phyloP scores from a whole-genome alignment of 1,140 invertebrate species.

The Diabrotica virgifera region DNA sequence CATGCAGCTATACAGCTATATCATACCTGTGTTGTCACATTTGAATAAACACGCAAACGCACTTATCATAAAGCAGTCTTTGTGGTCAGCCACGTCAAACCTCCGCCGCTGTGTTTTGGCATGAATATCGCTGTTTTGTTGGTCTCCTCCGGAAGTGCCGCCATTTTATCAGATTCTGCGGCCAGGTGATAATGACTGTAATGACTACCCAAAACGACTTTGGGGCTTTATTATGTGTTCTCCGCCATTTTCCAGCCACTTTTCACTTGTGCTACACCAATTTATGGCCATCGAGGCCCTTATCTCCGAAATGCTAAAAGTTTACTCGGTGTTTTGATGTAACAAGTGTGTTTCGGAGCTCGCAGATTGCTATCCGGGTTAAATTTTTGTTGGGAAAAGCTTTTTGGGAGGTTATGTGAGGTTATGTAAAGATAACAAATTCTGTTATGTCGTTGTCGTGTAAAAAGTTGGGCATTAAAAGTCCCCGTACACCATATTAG shows the following conservation, averaged over 20 bases:
- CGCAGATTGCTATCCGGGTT: not conserved
- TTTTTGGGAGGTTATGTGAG: not conserved
- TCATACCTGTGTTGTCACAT: too few species aligned
- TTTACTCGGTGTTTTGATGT: constrained; percentile 7
- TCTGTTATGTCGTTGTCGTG: not conserved
- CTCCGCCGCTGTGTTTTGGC: not conserved
- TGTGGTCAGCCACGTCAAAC: too few species aligned
- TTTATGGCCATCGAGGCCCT: not conserved
- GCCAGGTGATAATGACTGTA: constrained; percentile 25
- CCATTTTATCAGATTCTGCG: constrained; percentile 21
- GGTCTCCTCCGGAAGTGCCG: not conserved
- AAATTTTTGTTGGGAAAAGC: constrained; percentile 2
- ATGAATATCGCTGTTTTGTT: constrained; percentile 5
- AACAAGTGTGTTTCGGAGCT: not conserved
- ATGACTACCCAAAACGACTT: constrained; percentile 22
- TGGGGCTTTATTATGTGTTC: constrained; percentile 16
- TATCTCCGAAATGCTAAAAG: constrained; percentile 1
- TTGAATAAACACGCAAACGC: too few species aligned
- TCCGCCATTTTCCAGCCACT: constrained; percentile 9
- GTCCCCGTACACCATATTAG: not conserved
- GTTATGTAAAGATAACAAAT: not conserved
- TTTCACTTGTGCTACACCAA: constrained; percentile 13
- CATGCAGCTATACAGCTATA: too few species aligned
- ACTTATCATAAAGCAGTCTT: too few species aligned
- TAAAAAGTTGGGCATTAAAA: not conserved